Conservation (phyloP, 64 coral and sea anemone genomes). For the Pachyseris speciosa region DNA sequence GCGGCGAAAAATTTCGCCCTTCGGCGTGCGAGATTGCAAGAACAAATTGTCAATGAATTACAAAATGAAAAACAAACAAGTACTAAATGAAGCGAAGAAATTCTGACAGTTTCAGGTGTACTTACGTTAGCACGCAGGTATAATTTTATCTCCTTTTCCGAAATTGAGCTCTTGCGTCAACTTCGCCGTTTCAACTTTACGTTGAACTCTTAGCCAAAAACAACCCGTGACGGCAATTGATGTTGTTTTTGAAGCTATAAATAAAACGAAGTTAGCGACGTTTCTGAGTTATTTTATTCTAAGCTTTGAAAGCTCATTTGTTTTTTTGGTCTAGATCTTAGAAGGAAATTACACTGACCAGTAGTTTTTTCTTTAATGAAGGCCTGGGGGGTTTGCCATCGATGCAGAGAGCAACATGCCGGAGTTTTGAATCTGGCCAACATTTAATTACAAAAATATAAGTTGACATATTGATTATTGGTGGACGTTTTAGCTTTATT, state of each 20-base stretch:
- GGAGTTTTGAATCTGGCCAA: not conserved
- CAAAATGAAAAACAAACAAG: not conserved
- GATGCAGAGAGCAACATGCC: not conserved
- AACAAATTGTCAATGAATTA: not conserved
- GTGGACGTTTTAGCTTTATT: not conserved
- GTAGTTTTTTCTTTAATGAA: not conserved
- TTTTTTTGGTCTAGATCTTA: not conserved
- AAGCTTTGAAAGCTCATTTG: not conserved
- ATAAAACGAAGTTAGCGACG: not conserved
- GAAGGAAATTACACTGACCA: not conserved
- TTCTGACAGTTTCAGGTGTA: not conserved
- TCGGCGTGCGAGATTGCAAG: not conserved
- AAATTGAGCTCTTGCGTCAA: constrained; percentile 1
- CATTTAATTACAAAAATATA: constrained; percentile 2
- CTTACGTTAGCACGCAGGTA: not conserved
- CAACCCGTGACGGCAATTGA: not conserved
- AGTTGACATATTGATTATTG: not conserved
- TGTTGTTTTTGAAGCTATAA: not conserved
- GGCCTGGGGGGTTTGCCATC: too few species aligned
- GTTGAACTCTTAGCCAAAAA: not conserved
- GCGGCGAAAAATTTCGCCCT: not conserved
- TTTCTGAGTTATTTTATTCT: not conserved
- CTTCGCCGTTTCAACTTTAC: not conserved
- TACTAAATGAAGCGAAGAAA: not conserved
- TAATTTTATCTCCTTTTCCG: not conserved